Evolutionary conservation across 2,113 vertebrate genomes (phyloP).

Genomic region (Pitta sordida): DNA sequence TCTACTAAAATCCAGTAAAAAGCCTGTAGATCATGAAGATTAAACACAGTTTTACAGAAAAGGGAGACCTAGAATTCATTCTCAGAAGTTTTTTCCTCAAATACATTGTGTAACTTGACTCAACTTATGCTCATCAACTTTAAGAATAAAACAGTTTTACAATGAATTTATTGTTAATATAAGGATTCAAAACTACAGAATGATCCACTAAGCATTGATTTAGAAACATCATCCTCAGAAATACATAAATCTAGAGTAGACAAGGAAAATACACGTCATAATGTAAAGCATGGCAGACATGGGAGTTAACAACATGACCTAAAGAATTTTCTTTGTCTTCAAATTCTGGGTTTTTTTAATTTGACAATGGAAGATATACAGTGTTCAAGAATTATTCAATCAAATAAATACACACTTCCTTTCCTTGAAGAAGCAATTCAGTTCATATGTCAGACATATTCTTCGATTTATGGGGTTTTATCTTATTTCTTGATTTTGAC

Average conservation of each 20-base stretch:
- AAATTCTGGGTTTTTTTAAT: not conserved
- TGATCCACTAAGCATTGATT: not conserved
- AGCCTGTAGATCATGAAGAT: accelerated
- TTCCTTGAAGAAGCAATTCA: not conserved
- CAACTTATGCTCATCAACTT: not conserved
- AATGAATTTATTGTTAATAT: not conserved
- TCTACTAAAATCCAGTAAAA: not conserved
- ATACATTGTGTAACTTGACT: not conserved
- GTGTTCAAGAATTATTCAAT: not conserved
- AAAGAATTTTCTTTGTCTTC: not conserved
- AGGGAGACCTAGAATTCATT: accelerated
- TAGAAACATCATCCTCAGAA: not conserved
- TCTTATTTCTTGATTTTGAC: not conserved
- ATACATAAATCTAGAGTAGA: not conserved
- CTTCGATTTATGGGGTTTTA: not conserved
- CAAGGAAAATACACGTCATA: not conserved
- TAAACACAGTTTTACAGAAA: not conserved
- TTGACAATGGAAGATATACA: not conserved
- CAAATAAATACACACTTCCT: not conserved
- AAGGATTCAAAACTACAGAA: not conserved
- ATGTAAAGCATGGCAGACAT: not conserved
- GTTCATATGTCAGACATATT: not conserved
- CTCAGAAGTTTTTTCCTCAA: not conserved
- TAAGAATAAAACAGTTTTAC: not conserved
- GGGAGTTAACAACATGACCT: not conserved